phyloP scores from a whole-genome alignment of 2,113 vertebrate species.

The Haemorhous mexicanus region DNA sequence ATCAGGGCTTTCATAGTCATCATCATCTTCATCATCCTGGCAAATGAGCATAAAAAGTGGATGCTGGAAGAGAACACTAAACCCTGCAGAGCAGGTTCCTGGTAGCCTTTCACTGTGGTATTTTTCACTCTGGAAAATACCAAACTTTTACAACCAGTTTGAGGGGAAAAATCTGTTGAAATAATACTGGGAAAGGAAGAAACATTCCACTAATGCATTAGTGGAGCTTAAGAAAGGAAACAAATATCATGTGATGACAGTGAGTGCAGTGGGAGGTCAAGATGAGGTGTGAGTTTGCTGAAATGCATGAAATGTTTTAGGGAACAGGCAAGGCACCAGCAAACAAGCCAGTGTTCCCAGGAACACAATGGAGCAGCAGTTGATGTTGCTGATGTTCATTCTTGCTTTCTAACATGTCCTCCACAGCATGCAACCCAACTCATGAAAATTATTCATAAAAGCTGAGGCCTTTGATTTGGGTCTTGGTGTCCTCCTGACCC shows the following conservation, averaged over 20 bases:
- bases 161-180: not conserved
- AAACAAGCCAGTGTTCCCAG: not conserved
- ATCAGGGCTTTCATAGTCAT: constrained; percentile 89
- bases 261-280: not conserved
- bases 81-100: not conserved
- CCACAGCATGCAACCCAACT: not conserved
- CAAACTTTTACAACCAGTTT: not conserved
- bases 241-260: not conserved
- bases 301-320: not conserved
- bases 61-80: not conserved
- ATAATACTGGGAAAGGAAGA: not conserved
- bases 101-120: not conserved
- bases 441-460: not conserved
- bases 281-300: not conserved
- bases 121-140: not conserved
- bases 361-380: not conserved
- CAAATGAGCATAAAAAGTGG: not conserved
- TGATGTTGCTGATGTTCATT: not conserved
- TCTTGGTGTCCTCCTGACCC: not conserved
- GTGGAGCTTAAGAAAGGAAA: not conserved
- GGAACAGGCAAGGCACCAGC: not conserved
- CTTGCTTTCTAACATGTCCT: not conserved
- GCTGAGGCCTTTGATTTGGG: not conserved
- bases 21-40: constrained; percentile 81
- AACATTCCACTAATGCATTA: not conserved